These are phyloP conservation scores for Phasia obesa DNA, from an alignment of 2,888 invertebrate genomes.

Conservation along the genomic window DNA sequence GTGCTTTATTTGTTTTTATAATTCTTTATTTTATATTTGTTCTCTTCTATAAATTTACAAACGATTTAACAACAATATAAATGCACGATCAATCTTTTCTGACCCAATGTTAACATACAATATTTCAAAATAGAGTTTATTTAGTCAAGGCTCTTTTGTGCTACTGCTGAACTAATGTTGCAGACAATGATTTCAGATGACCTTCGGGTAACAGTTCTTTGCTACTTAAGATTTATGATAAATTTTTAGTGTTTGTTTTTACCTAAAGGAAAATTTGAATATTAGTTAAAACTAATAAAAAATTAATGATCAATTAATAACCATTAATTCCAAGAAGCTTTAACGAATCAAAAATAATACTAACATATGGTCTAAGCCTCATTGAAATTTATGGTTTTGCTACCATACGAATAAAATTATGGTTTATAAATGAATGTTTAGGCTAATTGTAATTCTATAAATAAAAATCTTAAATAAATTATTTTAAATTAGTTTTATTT, in stretches of 20 bases:
- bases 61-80: slow-evolving; percentile 62
- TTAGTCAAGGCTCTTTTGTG: slow-evolving; percentile 50
- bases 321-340: no score
- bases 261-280: neutral
- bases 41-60: slow-evolving; percentile 59
- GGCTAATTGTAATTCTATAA: no score
- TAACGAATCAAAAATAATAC: no score
- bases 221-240: slow-evolving; percentile 22
- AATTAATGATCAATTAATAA: no score
- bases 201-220: slow-evolving; percentile 55
- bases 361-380: no score
- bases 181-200: slow-evolving; percentile 37
- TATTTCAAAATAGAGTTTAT: slow-evolving; percentile 64
- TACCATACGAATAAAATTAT: no score
- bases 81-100: slow-evolving; percentile 67
- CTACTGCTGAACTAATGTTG: neutral
- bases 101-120: slow-evolving; percentile 59
- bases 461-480: no score
- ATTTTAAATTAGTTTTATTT: no score
- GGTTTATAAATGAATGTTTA: no score
- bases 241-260: neutral
- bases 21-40: slow-evolving; percentile 49
- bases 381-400: no score
- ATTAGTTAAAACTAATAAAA: neutral
- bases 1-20: slow-evolving; percentile 65